Percentiles rank a stretch among this genome's conserved stretches.
Conservation (phyloP, 2,113 vertebrate genomes). For the Synchiropus splendidus region DNA sequence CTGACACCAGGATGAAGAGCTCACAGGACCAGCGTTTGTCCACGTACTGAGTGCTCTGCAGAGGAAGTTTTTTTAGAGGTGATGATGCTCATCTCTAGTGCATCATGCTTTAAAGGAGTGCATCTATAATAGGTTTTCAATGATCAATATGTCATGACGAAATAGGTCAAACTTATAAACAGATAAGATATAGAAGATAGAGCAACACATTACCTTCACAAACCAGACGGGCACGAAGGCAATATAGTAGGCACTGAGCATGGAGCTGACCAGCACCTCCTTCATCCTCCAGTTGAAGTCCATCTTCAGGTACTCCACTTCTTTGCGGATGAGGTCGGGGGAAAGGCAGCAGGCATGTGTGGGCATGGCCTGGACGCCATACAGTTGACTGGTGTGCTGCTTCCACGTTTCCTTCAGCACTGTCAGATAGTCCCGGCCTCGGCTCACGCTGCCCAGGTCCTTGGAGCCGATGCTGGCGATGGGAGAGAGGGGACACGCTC, state of each 20-base stretch:
- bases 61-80: no score
- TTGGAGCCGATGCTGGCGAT: constrained; percentile 78
- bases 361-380: constrained; percentile 84
- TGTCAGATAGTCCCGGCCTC: constrained; percentile 81
- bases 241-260: constrained; percentile 97
- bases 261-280: constrained; percentile 95
- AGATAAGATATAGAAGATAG: no score
- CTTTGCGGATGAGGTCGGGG: constrained; percentile 89
- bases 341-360: constrained; percentile 97
- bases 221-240: constrained; percentile 98
- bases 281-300: constrained; percentile 99
- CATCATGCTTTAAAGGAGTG: no score
- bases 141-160: no score
- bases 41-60: constrained; percentile 94
- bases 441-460: constrained; percentile 63
- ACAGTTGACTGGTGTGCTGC: constrained; percentile 87
- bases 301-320: constrained; percentile 94
- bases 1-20: constrained; percentile 91
- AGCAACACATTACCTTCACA: no score
- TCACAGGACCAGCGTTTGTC: constrained; percentile 98
- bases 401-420: constrained; percentile 94
- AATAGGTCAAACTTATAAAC: no score
- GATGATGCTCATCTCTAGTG: no score
- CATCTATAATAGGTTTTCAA: no score
- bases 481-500: constrained; percentile 71